Percentiles rank a stretch among this genome's conserved stretches.
These are phyloP conservation scores for Spilogale gracilis DNA, from an alignment of 2,113 vertebrate species.

Conservation along the genomic window DNA sequence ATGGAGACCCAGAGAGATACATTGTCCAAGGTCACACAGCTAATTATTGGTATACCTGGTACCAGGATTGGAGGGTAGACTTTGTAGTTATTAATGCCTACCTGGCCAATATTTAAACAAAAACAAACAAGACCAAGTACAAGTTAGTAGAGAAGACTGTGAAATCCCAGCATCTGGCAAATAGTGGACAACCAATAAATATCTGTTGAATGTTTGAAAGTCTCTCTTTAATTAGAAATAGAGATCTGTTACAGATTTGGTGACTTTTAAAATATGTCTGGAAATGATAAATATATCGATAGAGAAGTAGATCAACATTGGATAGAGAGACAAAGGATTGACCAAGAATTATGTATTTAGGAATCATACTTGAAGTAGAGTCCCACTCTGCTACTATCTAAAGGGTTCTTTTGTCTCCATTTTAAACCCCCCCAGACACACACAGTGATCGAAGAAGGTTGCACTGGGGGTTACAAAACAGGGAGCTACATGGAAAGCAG, in stretches of 20 bases:
- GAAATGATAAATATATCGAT: background rate
- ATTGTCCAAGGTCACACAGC: background rate
- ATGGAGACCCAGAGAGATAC: background rate
- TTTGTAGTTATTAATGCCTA: background rate
- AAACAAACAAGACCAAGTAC: slow-evolving; percentile 16
- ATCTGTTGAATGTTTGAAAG: background rate
- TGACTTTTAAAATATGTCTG: background rate
- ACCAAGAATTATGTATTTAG: background rate
- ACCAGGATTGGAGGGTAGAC: background rate
- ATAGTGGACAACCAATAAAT: background rate
- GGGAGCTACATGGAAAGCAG: background rate
- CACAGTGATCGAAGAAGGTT: background rate
- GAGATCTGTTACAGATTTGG: background rate
- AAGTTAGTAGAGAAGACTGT: slow-evolving; percentile 33
- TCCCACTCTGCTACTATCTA: background rate
- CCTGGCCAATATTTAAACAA: slow-evolving; percentile 24
- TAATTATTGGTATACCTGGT: background rate
- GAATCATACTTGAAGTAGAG: background rate
- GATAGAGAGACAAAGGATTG: background rate
- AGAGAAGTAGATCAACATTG: background rate
- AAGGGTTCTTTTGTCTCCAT: background rate
- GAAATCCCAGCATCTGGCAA: background rate
- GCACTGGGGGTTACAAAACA: background rate
- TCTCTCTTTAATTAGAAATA: slow-evolving; percentile 4
- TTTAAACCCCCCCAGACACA: background rate